Evolutionary conservation across 2,888 invertebrate genomes (phyloP), one percentile per base, ranked within the genome.

Genomic region (Ptychoptera albimana): DNA sequence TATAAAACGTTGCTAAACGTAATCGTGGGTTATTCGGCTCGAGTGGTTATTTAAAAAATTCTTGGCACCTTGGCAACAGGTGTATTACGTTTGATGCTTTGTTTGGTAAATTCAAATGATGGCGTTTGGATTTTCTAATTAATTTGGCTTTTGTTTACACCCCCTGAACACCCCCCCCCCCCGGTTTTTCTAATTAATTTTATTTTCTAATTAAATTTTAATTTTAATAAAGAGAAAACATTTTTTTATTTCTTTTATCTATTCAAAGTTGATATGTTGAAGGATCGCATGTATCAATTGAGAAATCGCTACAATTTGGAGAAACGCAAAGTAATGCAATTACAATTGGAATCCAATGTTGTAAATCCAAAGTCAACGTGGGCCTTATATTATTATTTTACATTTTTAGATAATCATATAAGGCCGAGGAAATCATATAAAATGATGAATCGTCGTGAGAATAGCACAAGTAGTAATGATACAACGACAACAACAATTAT

Each of bases 261-360:
- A 23, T 23, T 51, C 53, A n/a, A 44, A 65, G 65, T 60, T 38
- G 57, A 59, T 11, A 54, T 62, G 29, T 51, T 66, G 11, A 63
- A 63, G 46, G 66, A 66, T 51, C 64, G 66, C 2, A 64, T 66
- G 60, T 55, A 62, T 8, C 64, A 65, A 39, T 49, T 66, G n/a
- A 55, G 66, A 30, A 66, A 66, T 55, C 66, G 66, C 9, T 66
- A 64, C 37, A 66, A 65, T 51, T 57, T 66, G 30, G 66, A 66
- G 47, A 65, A 65, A 46, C 56, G 66, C 10, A 63, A 64, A 5
- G 48, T 64, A n/a, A 64, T 65, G 43, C 9, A 34, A 2, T 23
- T 65, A 43, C 9, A 34, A 2, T 14, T 42, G 30, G 16, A 23
- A 4, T 16, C 34, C n/a, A 58, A 56, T 34, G 43, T 58, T 31